These are phyloP conservation scores for Narcine bancroftii DNA, from an alignment of 2,113 vertebrate species.

Conservation along the genomic window DNA sequence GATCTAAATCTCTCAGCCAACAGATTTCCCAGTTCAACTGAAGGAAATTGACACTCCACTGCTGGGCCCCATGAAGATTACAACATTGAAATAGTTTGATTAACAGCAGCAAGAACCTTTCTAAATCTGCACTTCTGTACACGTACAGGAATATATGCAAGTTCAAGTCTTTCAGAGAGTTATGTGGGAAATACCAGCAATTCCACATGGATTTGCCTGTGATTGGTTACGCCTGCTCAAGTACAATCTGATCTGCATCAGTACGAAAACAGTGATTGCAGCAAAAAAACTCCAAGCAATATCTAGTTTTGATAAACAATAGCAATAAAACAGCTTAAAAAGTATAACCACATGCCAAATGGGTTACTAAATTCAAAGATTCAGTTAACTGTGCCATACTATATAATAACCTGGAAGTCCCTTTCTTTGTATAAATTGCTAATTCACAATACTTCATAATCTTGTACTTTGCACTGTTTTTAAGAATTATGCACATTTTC, in stretches of 20 bases:
- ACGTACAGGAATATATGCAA: no score
- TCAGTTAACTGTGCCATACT: not conserved
- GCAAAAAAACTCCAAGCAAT: not conserved
- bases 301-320: not conserved
- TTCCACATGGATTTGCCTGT: no score
- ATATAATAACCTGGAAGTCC: not conserved
- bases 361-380: not conserved
- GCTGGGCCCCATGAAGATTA: no score
- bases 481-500: not conserved
- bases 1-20: no score
- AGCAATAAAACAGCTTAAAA: not conserved
- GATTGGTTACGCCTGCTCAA: not conserved
- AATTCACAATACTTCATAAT: not conserved
- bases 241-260: not conserved
- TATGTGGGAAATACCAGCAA: no score
- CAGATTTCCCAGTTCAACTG: no score
- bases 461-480: not conserved
- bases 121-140: no score
- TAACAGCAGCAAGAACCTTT: no score
- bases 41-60: no score
- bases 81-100: no score
- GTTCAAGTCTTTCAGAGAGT: no score
- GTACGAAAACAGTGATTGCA: not conserved
- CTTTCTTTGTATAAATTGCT: not conserved
- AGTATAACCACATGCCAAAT: not conserved